Conservation (phyloP, 2,113 vertebrate species). For the Oceanites oceanicus region DNA sequence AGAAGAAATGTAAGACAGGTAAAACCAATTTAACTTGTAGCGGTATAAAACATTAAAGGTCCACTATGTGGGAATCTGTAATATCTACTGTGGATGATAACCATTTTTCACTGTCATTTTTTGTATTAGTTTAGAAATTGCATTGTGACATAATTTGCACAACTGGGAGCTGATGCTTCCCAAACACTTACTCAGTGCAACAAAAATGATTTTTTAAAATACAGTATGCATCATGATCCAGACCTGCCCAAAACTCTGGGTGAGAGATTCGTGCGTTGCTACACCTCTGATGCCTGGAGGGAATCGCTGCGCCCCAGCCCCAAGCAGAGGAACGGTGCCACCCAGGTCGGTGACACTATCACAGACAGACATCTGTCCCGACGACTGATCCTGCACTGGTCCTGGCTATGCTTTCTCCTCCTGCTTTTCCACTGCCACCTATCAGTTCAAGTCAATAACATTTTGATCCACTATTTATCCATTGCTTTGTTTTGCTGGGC, state of each 20-base stretch:
- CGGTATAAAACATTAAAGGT: neutral
- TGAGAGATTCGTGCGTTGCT: neutral
- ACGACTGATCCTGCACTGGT: neutral
- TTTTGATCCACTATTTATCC: neutral
- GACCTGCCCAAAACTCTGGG: neutral
- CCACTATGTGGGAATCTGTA: neutral
- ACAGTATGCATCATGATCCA: neutral
- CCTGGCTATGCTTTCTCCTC: fast-evolving
- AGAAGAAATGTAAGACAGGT: neutral
- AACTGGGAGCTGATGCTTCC: neutral
- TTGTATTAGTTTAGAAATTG: neutral
- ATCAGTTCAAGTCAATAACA: neutral
- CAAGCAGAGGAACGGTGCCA: neutral
- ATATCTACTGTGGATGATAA: neutral
- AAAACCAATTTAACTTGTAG: neutral
- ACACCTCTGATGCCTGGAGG: fast-evolving
- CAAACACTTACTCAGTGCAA: neutral
- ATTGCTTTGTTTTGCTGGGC: neutral
- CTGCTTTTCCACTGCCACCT: neutral
- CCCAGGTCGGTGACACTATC: neutral
- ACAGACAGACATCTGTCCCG: fast-evolving
- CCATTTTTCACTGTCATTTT: neutral
- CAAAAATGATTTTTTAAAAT: neutral
- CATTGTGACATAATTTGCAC: neutral
- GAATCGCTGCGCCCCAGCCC: neutral